Evolutionary conservation across 2,888 invertebrate genomes (phyloP), one percentile per base, ranked within the genome.

Genomic region (Flexamia atlantica): DNA sequence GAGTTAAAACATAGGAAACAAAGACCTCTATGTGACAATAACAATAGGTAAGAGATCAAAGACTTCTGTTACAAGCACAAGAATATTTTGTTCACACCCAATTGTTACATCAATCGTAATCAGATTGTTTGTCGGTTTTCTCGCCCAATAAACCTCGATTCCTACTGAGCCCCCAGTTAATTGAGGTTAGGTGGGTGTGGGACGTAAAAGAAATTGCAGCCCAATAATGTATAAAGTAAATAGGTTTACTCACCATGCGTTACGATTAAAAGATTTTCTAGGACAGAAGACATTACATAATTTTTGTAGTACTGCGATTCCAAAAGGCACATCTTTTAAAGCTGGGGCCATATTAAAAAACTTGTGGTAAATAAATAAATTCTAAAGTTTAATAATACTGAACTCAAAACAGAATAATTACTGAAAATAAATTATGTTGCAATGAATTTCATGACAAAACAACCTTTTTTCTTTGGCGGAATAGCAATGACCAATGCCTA

Each of bases 181-280:
- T n/a, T n/a, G n/a, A n/a, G n/a, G n/a, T n/a, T n/a, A n/a, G n/a
- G n/a, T n/a, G n/a, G n/a, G n/a, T n/a, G n/a, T n/a, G n/a, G n/a
- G n/a, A n/a, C n/a, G n/a, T n/a, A n/a, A n/a, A n/a, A n/a, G n/a
- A n/a, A n/a, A n/a, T n/a, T n/a, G n/a, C n/a, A n/a, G n/a, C n/a
- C n/a, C n/a, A n/a, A n/a, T n/a, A n/a, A n/a, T n/a, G n/a, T n/a
- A n/a, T n/a, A n/a, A n/a, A n/a, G n/a, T n/a, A n/a, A n/a, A n/a
- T n/a, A n/a, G n/a, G n/a, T n/a, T n/a, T n/a, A 57, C 79, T 79
- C 32, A 79, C 79, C 79, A 79, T 30, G 79, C 57, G 57, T 79
- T 79, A 0, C 79, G 53, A 23, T 79, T 79, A 23, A 79, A 79
- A 53, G 57, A 20, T 57, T 30, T 79, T 30, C 79, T 57, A n/a